Base-by-base conservation (phyloP, 2,797 vertebrate species). In the Adrianichthys oophorus region DNA sequence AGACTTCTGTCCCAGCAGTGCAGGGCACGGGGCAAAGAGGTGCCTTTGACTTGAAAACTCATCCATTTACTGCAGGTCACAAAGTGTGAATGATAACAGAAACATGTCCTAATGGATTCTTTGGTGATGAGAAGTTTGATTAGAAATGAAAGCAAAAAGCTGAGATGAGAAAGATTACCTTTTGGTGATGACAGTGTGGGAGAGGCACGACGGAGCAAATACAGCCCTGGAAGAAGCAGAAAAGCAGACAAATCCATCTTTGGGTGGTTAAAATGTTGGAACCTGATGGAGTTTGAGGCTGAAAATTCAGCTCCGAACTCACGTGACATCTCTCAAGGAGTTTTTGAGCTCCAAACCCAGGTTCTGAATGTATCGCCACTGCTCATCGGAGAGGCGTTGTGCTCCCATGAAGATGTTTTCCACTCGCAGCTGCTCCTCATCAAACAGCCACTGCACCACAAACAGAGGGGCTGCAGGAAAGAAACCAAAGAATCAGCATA, bases 371-470 rank as follows among this genome's bases (percentile, higher is more conserved):
- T 93, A 94, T 58, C 90, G 91, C 93, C 93, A 93, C 84, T 94
- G 93, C 56, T 91, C 87, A 59, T 87, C 86, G 0, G 91, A 92
- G 59, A 94, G 83, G 40, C 86, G 86, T 68, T 90, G 92, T 29
- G 89, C 88, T 14, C 93, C 92, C 52, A 93, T 76, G 56, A 90
- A 92, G 82, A 95, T 94, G 79, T 94, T 93, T 85, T 95, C 93
- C 60, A 93, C 80, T 47, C 87, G 88, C 70, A 95, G 76, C 83
- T 94, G 94, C 76, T 94, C 93, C 74, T 94, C 93, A 37, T 94
- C 94, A 79, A 94, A 94, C 40, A 94, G 84, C 93, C 93, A 95
- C 84, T 95, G 94, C 37, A 93, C 89, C 17, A 94, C 87, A 83
- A 95, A 94, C 65, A 94, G 70, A 15, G 93, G 93, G 2, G 92